Percentiles rank a stretch among this genome's conserved stretches.
Conservation (phyloP, 2,797 vertebrate genomes). For the Pogoniulus pusillus region DNA sequence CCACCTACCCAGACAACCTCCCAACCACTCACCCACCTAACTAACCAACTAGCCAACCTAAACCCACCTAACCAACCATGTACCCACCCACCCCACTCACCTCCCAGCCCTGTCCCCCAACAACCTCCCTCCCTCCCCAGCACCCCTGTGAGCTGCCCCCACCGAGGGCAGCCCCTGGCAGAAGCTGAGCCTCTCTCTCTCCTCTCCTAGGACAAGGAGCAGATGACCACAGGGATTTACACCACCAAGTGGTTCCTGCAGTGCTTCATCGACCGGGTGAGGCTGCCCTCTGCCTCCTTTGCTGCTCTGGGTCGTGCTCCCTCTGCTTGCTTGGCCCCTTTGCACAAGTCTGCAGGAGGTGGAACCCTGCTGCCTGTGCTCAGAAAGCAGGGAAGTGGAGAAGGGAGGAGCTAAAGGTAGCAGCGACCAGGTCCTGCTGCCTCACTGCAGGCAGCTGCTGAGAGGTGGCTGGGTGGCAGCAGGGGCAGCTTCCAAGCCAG, state of each 20-base stretch:
- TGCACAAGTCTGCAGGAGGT: neutral
- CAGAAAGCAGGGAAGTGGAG: neutral
- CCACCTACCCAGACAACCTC: too few species aligned
- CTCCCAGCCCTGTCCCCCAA: too few species aligned
- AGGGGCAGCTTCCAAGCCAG: neutral
- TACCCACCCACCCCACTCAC: too few species aligned
- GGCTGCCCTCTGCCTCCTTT: neutral
- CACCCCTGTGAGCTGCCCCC: neutral
- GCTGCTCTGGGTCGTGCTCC: neutral
- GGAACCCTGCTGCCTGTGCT: neutral
- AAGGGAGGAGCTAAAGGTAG: conserved; percentile 19
- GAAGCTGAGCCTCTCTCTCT: neutral
- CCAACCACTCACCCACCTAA: too few species aligned
- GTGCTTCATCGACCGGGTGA: conserved; percentile 93
- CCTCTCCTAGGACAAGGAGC: conserved; percentile 85
- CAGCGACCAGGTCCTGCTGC: neutral
- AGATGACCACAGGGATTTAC: conserved; percentile 92
- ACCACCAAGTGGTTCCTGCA: conserved; percentile 95
- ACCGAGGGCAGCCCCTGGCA: neutral
- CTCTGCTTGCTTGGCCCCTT: too few species aligned
- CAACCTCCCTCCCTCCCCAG: neutral
- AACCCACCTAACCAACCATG: too few species aligned
- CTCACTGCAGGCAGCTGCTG: neutral
- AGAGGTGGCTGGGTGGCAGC: neutral
- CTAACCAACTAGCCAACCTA: too few species aligned